Conservation (phyloP, 2,797 vertebrate genomes). For the Monodelphis domestica region DNA sequence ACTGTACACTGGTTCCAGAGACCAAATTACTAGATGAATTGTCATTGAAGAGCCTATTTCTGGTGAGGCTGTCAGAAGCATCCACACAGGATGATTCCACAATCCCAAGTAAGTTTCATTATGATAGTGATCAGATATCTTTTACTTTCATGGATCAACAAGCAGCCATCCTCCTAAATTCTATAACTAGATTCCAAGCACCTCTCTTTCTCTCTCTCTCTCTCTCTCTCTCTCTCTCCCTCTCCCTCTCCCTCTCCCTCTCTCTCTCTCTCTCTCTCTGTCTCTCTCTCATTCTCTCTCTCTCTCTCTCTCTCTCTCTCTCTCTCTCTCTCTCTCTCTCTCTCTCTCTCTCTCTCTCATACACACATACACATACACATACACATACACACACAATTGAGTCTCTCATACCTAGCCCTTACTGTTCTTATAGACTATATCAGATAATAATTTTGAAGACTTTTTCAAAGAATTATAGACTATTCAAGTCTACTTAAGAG, state of each 20-base stretch:
- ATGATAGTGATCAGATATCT: background rate
- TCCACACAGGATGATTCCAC: slow-evolving; percentile 23
- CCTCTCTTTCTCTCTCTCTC: too few species aligned
- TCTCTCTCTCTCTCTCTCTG: too few species aligned
- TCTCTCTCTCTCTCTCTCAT: too few species aligned
- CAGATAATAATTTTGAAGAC: background rate
- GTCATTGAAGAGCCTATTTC: slow-evolving; percentile 59
- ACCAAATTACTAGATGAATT: slow-evolving; percentile 54
- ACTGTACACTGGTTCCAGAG: slow-evolving; percentile 60
- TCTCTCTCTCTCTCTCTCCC: too few species aligned
- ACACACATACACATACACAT: background rate
- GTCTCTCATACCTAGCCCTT: background rate
- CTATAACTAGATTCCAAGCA: background rate
- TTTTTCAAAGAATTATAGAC: background rate
- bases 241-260: too few species aligned
- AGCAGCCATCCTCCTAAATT: background rate
- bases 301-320: too few species aligned
- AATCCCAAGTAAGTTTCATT: slow-evolving; percentile 49
- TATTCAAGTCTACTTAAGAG: background rate
- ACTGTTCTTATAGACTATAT: background rate
- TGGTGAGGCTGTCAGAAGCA: slow-evolving; percentile 36
- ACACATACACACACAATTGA: background rate
- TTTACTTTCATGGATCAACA: slow-evolving; percentile 18
- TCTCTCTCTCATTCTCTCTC: too few species aligned
- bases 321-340: too few species aligned